A percentile compares a stretch with the other conserved stretches of the same genome.
Conservation (phyloP, 2,113 vertebrate species). For the Lycocorax pyrrhopterus region DNA sequence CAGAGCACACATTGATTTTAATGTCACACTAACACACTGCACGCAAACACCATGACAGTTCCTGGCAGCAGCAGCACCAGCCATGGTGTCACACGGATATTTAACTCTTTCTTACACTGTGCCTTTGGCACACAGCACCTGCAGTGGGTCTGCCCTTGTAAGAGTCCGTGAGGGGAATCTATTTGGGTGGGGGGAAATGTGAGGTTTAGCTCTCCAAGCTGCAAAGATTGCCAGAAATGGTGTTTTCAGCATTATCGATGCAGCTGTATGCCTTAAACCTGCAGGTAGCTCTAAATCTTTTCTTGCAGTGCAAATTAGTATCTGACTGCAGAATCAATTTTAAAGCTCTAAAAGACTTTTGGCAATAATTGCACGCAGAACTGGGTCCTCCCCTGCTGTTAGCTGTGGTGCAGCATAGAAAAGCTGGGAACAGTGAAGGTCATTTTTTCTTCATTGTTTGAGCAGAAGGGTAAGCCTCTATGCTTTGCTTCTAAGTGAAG, state of each 20-base stretch:
- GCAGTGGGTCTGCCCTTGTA: neutral
- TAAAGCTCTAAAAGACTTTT: neutral
- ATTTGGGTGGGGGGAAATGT: fast-evolving
- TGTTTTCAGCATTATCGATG: neutral
- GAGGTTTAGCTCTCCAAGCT: neutral
- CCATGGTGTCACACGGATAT: neutral
- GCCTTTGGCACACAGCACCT: neutral
- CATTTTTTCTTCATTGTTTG: neutral
- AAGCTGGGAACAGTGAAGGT: neutral
- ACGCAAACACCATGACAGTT: neutral
- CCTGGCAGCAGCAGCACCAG: neutral
- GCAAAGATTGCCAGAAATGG: neutral
- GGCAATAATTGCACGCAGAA: neutral
- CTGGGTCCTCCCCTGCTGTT: neutral
- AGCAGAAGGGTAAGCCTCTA: neutral
- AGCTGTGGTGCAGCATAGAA: neutral
- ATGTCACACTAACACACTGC: neutral
- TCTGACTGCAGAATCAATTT: neutral
- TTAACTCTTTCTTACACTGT: neutral
- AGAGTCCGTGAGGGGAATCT: neutral
- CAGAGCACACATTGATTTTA: neutral
- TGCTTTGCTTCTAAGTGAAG: neutral
- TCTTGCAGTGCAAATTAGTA: conserved; percentile 1
- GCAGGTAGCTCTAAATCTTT: neutral
- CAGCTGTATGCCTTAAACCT: neutral